Evolutionary conservation across 2,888 invertebrate species (phyloP).

Genomic region (Nomada flava): DNA sequence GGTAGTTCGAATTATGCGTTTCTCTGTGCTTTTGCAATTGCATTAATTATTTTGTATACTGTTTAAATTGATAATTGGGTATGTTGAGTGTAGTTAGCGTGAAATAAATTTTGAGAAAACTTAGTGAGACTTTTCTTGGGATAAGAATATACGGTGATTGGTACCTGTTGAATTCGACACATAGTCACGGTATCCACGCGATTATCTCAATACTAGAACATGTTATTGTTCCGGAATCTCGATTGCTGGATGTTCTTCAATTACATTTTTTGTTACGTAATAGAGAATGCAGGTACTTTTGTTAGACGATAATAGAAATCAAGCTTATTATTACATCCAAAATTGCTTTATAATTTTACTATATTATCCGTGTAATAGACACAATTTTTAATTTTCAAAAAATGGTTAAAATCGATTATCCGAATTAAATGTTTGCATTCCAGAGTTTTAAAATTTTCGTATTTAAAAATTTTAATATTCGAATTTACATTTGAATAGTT

Average conservation of each 20-base stretch:
- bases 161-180: background rate
- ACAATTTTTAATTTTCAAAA: background rate
- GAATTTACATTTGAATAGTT: too few relatives aligned
- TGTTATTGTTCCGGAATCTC: constrained; percentile 10
- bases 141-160: background rate
- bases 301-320: background rate
- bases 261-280: constrained; percentile 46
- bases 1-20: too few relatives aligned
- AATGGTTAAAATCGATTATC: background rate
- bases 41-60: too few relatives aligned
- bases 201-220: constrained; percentile 2
- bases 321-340: background rate
- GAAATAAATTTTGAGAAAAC: background rate
- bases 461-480: too few relatives aligned
- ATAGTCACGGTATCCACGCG: background rate
- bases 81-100: too few relatives aligned
- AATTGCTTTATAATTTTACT: too few relatives aligned
- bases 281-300: constrained; percentile 16
- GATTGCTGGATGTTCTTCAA: constrained; percentile 18
- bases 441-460: background rate
- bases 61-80: too few relatives aligned
- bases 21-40: too few relatives aligned
- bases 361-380: too few relatives aligned
- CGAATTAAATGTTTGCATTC: background rate
- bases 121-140: too few relatives aligned